phyloP scores from a whole-genome alignment of 1,140 invertebrate species.

The Leptopilina clavipes region DNA sequence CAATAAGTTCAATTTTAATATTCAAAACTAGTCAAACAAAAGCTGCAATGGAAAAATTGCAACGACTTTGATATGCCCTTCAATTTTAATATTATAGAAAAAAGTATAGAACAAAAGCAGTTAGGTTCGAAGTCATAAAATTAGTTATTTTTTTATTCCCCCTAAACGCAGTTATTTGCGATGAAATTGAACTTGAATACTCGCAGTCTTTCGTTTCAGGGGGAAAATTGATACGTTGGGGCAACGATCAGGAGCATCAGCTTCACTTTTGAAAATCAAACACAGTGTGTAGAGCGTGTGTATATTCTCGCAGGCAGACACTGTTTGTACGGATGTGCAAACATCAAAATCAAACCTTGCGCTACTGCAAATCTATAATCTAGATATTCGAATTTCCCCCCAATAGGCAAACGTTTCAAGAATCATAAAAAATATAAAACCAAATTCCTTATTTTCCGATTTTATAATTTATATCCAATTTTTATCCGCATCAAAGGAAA shows the following conservation, averaged over 20 bases:
- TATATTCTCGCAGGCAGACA: slow-evolving; percentile 60
- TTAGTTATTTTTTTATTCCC: too few relatives aligned
- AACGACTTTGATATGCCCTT: too few relatives aligned
- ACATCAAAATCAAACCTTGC: slow-evolving; percentile 63
- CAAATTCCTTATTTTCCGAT: too few relatives aligned
- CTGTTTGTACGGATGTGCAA: slow-evolving; percentile 70
- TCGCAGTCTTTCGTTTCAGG: neutral
- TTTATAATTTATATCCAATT: too few relatives aligned
- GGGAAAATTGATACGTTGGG: neutral
- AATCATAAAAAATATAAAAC: neutral
- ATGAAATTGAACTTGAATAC: slow-evolving; percentile 13
- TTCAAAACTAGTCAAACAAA: too few relatives aligned
- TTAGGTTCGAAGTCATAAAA: too few relatives aligned
- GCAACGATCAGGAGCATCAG: slow-evolving; percentile 39
- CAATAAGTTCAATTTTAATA: too few relatives aligned
- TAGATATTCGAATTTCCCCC: slow-evolving; percentile 62
- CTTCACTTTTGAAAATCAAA: slow-evolving; percentile 72
- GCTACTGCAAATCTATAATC: slow-evolving; percentile 60
- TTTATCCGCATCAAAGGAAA: too few relatives aligned
- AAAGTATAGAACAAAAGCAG: too few relatives aligned
- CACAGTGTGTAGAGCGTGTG: slow-evolving; percentile 51
- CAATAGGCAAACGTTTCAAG: slow-evolving; percentile 49
- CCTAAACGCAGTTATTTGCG: neutral
- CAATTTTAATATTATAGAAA: too few relatives aligned
- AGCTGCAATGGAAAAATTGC: too few relatives aligned